Evolutionary conservation across 2,888 invertebrate species (phyloP).

Genomic region (Syrphus vitripennis): DNA sequence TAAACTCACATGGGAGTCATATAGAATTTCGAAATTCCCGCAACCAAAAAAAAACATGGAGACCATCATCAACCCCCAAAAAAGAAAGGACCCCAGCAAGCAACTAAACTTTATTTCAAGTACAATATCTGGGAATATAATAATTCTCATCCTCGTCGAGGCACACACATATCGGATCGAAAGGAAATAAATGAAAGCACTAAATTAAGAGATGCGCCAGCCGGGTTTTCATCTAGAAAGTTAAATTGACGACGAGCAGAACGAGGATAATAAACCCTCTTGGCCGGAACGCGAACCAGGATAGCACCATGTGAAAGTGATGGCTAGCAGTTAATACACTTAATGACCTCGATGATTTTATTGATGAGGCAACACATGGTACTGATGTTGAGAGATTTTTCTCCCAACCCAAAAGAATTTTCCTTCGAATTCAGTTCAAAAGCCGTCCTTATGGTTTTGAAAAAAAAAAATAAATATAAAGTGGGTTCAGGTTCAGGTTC

Average conservation of each 20-base stretch:
- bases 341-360: slow-evolving; percentile 81
- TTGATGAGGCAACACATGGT: slow-evolving; percentile 78
- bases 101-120: slow-evolving; percentile 13
- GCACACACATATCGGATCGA: slow-evolving; percentile 38
- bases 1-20: slow-evolving; percentile 52
- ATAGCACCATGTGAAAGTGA: slow-evolving; percentile 79
- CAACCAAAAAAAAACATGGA: neutral
- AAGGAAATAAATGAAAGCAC: slow-evolving; percentile 70
- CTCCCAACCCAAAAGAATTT: slow-evolving; percentile 39
- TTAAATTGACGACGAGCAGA: neutral
- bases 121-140: slow-evolving; percentile 18
- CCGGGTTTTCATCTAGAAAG: slow-evolving; percentile 42
- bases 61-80: neutral
- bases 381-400: slow-evolving; percentile 72
- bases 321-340: slow-evolving; percentile 80
- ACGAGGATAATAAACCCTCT: slow-evolving; percentile 21
- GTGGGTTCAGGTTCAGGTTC: slow-evolving; percentile 37
- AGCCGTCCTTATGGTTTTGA: neutral
- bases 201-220: slow-evolving; percentile 70
- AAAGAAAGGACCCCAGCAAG: slow-evolving; percentile 32
- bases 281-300: slow-evolving; percentile 27
- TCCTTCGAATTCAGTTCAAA: neutral
- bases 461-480: neutral
- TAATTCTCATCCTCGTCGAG: slow-evolving; percentile 6
- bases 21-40: slow-evolving; percentile 29